Percentiles rank a stretch among this genome's conserved stretches.
Evolutionary conservation across 2,113 vertebrate genomes (phyloP).

Genomic region (Meles meles): DNA sequence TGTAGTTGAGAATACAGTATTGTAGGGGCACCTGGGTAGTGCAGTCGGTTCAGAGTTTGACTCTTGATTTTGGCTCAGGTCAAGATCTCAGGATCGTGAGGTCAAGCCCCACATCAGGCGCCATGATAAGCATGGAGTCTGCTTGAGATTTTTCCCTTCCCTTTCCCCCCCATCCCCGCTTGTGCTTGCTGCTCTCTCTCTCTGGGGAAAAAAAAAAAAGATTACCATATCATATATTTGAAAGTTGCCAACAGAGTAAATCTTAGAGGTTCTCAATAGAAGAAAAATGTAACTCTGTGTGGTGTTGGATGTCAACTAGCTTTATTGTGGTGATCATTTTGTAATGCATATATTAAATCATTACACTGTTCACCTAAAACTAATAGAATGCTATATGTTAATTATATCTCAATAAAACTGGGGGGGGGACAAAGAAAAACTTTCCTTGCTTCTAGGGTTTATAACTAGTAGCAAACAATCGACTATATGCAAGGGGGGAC

Average conservation of each 20-base stretch:
- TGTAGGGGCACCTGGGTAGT: neutral
- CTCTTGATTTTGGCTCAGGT: neutral
- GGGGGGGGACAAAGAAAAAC: neutral
- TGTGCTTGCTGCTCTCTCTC: too few relatives aligned
- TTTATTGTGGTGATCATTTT: neutral
- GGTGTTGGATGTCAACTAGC: neutral
- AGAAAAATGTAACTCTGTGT: neutral
- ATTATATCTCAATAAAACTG: neutral
- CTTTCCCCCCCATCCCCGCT: neutral
- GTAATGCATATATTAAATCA: neutral
- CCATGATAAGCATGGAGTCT: neutral
- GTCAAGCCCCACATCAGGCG: neutral
- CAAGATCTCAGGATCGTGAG: neutral
- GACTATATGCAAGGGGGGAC: neutral
- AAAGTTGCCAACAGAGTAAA: neutral
- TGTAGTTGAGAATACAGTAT: fast-evolving
- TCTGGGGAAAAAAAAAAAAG: neutral
- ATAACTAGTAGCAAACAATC: neutral
- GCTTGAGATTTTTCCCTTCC: neutral
- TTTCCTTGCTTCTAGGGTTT: neutral
- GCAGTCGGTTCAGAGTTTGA: neutral
- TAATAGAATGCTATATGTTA: neutral
- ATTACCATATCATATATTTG: fast-evolving
- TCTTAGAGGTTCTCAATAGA: neutral
- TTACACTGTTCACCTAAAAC: neutral